Evolutionary conservation across 2,888 invertebrate species (phyloP).

Genomic region (Metallyticus violacea): DNA sequence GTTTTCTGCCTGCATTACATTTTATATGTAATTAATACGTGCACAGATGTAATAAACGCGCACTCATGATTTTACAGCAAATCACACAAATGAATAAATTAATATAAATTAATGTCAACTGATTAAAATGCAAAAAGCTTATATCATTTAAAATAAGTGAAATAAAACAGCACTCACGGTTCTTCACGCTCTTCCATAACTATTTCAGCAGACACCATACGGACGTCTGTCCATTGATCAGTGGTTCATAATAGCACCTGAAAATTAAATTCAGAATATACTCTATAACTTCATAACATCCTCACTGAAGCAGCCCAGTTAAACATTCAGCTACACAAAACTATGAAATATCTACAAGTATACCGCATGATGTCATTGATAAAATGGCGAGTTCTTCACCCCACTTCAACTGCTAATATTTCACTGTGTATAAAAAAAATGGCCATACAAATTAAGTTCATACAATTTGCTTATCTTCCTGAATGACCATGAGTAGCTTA

Average conservation of each 20-base stretch:
- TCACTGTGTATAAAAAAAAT: neutral
- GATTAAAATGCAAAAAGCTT: neutral
- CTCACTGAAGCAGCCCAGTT: neutral
- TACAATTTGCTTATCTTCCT: neutral
- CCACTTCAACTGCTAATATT: neutral
- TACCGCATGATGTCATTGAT: slow-evolving; percentile 31
- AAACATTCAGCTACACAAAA: neutral
- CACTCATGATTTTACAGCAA: neutral
- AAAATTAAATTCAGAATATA: neutral
- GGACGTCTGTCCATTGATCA: slow-evolving; percentile 32
- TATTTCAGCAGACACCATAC: slow-evolving; percentile 34
- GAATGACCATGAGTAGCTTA: neutral
- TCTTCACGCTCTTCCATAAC: slow-evolving; percentile 32
- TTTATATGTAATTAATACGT: no score
- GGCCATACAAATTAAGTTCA: neutral
- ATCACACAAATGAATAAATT: neutral
- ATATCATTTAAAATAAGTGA: neutral
- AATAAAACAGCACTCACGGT: slow-evolving; percentile 23
- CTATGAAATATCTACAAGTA: neutral
- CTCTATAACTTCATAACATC: neutral
- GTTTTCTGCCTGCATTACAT: no score
- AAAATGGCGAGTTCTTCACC: slow-evolving; percentile 25
- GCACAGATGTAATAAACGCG: neutral
- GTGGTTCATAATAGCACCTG: slow-evolving; percentile 14
- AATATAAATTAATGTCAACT: no score